Evolutionary conservation across 2,113 vertebrate genomes (phyloP).

Genomic region (Nothobranchius kuhntae): DNA sequence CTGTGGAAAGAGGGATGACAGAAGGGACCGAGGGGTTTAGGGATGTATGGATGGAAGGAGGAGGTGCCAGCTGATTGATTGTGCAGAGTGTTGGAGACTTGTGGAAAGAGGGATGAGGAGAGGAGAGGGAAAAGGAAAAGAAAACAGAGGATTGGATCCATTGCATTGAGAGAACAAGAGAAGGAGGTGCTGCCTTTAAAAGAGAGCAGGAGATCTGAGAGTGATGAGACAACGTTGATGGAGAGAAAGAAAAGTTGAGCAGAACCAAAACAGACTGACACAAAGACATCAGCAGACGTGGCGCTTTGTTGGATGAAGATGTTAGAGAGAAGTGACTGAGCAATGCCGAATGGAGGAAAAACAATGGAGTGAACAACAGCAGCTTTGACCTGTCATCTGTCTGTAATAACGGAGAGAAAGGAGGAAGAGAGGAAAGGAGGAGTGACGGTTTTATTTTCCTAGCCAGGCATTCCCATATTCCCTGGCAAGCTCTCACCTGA

Average conservation of each 20-base stretch:
- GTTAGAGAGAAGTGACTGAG: conserved; percentile 53
- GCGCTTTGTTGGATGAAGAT: conserved; percentile 46
- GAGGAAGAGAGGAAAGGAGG: conserved; percentile 78
- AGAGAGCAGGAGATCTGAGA: conserved; percentile 12
- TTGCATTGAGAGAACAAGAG: conserved; percentile 65
- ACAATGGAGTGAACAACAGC: conserved; percentile 59
- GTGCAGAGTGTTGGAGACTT: conserved; percentile 84
- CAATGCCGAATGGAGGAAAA: conserved; percentile 63
- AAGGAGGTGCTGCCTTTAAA: conserved; percentile 13
- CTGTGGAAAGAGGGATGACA: conserved; percentile 64
- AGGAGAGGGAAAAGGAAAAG: conserved; percentile 68
- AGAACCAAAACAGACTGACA: conserved; percentile 22
- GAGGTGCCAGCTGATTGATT: conserved; percentile 86
- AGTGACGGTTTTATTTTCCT: conserved; percentile 79
- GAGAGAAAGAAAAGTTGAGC: conserved; percentile 13
- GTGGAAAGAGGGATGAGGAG: conserved; percentile 65
- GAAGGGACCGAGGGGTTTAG: conserved; percentile 58
- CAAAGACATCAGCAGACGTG: conserved; percentile 32
- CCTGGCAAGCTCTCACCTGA: conserved; percentile 80
- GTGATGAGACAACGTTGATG: background rate
- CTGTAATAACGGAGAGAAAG: conserved; percentile 69
- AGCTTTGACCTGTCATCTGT: conserved; percentile 77
- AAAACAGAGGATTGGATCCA: conserved; percentile 87
- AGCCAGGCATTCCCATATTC: conserved; percentile 79
- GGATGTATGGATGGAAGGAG: conserved; percentile 55